Base-by-base conservation (phyloP, 2,888 invertebrate species). In the Imbricaverruca yamaguchii region DNA sequence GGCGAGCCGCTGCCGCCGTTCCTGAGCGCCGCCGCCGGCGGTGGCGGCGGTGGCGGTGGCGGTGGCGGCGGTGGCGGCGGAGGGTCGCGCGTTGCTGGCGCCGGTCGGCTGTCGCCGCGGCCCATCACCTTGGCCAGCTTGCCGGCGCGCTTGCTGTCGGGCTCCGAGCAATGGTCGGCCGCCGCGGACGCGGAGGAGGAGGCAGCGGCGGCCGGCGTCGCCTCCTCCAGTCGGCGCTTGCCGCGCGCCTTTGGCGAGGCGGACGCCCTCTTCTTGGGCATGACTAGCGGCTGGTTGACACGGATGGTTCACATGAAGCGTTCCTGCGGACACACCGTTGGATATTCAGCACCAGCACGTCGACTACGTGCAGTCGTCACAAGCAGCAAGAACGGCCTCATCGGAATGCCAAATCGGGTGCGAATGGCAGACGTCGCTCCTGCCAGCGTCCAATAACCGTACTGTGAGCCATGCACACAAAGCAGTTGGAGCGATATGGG, bases 121-220 rank as follows among this genome's bases (percentile, higher is more conserved):
- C 74, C 74, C 74, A 74, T 74, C 55, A 74, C 74, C 74, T 74
- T 74, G 55, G 74, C 74, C 53, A 74, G 74, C 53, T 74, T 74
- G 55, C 74, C 74, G 21, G 74, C 55, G 55, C 74, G 74, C 55
- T 74, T 74, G 74, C 74, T 74, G 74, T 74, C 74, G 1, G 53
- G 74, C 55, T 74, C 74, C 1, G 55, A 21, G 55, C 69, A 69
- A 4, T 39, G 15, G 8, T 74, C 74, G 74, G 53, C 74, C 0
- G 7, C 53, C 18, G 18, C 55, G 39, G 39, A 39, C 12, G 59
- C 59, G 59, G 59, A 59, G 59, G 12, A 11, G 57, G 57, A 13
- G 65, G 65, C 65, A 23, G 18, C 23, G 18, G 53, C 53, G 18
- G 55, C 21, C 74, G 74, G 74, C 53, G 74, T 9, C 53, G 74